Base-by-base conservation (phyloP, 2,113 vertebrate species). In the Gila orcuttii region DNA sequence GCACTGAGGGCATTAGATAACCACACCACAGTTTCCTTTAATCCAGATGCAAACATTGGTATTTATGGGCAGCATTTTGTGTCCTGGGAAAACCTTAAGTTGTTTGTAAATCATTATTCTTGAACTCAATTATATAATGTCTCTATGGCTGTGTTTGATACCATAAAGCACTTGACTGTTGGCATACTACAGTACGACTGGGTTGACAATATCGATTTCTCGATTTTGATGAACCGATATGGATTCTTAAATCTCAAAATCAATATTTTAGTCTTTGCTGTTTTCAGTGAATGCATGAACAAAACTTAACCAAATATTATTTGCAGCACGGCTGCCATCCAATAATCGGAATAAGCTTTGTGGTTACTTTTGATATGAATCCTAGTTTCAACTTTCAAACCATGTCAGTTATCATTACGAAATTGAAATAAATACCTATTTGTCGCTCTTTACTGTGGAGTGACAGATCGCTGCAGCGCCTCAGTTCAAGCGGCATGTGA, bases 1-100 rank as follows among this genome's bases (percentile, higher is more conserved):
- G 80, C 80, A 69, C 52, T 10, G 45, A 83, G 62, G 60, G 60
- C 81, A 66, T 33, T 25, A 31, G 15, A 86, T 68, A 73, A 74
- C 80, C 39, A 60, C 39, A 77, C 33, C 76, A 82, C 39, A 31
- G 33, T 55, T 82, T 76, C 25, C n/a, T 66, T 66, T 39, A 2
- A 62, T 21, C 39, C 13, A 66, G 31, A 47, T 83, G 31, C 45
- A 33, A 50, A 15, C 45, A 69, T 50, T 3, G 79, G 39, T 69
- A 82, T 66, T 82, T 68, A 66, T 28, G 57, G 23, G 55, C 19
- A 25, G 36, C 59, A 17, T 8, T 19, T 42, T 47, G 3, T 80
- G 78, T 50, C 42, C 60, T 66, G 25, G n/a, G 25, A 81, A 66
- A 81, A 66, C 60, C 60, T 66, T 31, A 13, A n/a, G 25, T 77